phyloP scores from a whole-genome alignment of 2,888 invertebrate species.

The Acleris holmiana region DNA sequence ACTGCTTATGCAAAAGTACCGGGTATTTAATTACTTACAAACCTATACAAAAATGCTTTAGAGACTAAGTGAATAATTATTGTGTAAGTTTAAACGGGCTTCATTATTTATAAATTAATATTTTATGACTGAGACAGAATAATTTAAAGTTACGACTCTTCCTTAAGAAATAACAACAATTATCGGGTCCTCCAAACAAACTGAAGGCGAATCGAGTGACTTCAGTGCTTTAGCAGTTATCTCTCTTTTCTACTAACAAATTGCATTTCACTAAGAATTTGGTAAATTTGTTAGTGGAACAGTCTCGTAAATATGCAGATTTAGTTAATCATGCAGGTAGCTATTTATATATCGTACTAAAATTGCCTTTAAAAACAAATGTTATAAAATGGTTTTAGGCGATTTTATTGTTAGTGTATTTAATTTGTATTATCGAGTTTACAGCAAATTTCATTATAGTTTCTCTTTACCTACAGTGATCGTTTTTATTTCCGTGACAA shows the following conservation, averaged over 20 bases:
- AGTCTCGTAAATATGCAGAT: not conserved
- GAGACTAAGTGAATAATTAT: too few relatives aligned
- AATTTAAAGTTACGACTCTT: too few relatives aligned
- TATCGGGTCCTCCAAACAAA: not conserved
- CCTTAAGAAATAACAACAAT: too few relatives aligned
- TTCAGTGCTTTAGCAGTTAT: not conserved
- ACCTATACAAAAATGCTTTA: too few relatives aligned
- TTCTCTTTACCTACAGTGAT: conserved; percentile 6
- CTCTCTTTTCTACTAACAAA: conserved; percentile 11
- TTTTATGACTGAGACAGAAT: conserved; percentile 10
- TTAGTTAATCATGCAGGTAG: not conserved
- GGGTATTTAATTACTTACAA: too few relatives aligned
- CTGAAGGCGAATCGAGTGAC: conserved; percentile 22
- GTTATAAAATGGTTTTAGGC: not conserved
- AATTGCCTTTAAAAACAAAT: conserved; percentile 1
- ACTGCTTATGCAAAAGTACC: too few relatives aligned
- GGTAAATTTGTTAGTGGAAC: conserved; percentile 30
- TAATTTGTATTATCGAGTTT: conserved; percentile 6
- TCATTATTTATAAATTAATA: too few relatives aligned
- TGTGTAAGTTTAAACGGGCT: too few relatives aligned
- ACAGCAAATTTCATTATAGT: conserved; percentile 7
- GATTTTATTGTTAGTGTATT: conserved; percentile 8
- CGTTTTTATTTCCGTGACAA: conserved; percentile 12
- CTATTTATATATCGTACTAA: conserved; percentile 9
- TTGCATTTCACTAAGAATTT: conserved; percentile 19